Percentiles rank a stretch among this genome's conserved stretches.
Conservation (phyloP, 2,888 invertebrate genomes). For the Orthonychiurus folsomi region DNA sequence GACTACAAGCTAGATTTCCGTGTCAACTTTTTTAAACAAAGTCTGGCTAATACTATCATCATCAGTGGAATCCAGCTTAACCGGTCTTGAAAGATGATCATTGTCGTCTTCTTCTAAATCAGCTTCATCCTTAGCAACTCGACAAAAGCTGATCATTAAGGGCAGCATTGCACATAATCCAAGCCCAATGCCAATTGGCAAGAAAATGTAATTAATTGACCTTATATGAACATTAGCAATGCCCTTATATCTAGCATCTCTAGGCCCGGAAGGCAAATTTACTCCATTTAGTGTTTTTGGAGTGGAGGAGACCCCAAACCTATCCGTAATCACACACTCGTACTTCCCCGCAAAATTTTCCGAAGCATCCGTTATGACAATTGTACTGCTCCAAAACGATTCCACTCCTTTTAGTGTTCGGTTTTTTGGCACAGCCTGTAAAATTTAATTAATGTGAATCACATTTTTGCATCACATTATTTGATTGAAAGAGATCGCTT, state of each 20-base stretch:
- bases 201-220: background rate
- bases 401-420: too few relatives aligned
- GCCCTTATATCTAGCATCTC: background rate
- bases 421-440: too few relatives aligned
- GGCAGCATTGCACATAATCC: background rate
- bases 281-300: background rate
- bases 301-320: background rate
- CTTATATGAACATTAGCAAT: background rate
- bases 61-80: too few relatives aligned
- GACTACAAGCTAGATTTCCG: too few relatives aligned
- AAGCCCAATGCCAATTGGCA: background rate
- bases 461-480: too few relatives aligned
- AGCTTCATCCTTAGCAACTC: background rate
- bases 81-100: too few relatives aligned
- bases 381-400: too few relatives aligned
- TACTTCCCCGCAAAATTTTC: background rate
- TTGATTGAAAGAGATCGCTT: too few relatives aligned
- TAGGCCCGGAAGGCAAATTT: background rate
- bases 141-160: background rate
- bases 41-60: too few relatives aligned
- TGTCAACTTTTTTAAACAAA: too few relatives aligned
- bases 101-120: background rate
- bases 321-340: constrained; percentile 1
- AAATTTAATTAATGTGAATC: too few relatives aligned
- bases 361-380: background rate